A percentile compares a stretch with the other conserved stretches of the same genome.
These are phyloP conservation scores for Saccopteryx leptura DNA, from an alignment of 2,113 vertebrate species.

Conservation along the genomic window DNA sequence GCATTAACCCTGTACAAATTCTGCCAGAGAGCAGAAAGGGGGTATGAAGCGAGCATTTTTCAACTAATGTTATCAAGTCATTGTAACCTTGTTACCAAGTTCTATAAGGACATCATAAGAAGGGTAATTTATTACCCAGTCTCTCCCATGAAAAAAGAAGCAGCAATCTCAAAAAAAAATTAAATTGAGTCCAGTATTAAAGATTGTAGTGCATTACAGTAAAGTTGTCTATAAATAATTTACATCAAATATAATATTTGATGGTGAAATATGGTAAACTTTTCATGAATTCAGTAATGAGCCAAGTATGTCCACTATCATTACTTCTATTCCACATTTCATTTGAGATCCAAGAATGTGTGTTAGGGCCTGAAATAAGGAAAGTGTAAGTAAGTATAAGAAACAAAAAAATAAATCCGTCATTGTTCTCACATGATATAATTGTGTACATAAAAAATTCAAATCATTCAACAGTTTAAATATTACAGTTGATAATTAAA, in stretches of 20 bases:
- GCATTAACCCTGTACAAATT: neutral
- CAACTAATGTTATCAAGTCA: neutral
- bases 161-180: neutral
- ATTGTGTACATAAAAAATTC: neutral
- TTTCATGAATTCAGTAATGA: neutral
- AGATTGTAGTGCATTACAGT: neutral
- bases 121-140: neutral
- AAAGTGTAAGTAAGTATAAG: neutral
- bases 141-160: neutral
- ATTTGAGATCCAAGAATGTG: neutral
- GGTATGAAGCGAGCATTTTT: neutral
- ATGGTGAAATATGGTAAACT: neutral
- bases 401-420: neutral
- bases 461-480: neutral
- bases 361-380: neutral
- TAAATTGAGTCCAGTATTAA: neutral
- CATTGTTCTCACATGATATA: neutral
- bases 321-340: neutral
- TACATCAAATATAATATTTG: neutral
- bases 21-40: neutral
- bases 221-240: neutral
- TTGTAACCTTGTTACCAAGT: neutral
- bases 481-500: neutral
- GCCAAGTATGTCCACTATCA: neutral
- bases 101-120: neutral